Evolutionary conservation across 2,888 invertebrate species (phyloP).

Genomic region (Erebia aethiops): DNA sequence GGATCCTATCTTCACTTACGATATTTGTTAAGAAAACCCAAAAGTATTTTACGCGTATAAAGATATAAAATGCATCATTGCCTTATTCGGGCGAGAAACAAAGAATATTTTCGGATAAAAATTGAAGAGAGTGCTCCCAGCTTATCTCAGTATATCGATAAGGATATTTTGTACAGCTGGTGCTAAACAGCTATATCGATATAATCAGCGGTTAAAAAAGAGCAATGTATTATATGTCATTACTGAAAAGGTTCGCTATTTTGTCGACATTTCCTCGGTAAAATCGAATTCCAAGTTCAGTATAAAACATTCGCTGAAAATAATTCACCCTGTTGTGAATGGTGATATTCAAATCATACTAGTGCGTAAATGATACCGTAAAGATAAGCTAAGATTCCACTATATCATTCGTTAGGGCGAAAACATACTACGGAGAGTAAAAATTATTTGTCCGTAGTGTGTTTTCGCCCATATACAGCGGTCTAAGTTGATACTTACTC

Average conservation of each 20-base stretch:
- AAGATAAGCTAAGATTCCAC: too few relatives aligned
- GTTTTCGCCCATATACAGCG: too few relatives aligned
- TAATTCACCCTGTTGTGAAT: too few relatives aligned
- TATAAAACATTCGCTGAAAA: too few relatives aligned
- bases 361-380: too few relatives aligned
- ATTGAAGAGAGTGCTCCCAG: not conserved
- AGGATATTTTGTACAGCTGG: slow-evolving; percentile 2
- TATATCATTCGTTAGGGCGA: too few relatives aligned
- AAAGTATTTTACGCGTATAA: not conserved
- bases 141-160: not conserved
- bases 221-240: not conserved
- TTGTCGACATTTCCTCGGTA: too few relatives aligned
- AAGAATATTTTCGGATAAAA: slow-evolving; percentile 2
- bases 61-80: slow-evolving; percentile 4
- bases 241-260: not conserved
- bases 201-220: slow-evolving; percentile 1
- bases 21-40: not conserved
- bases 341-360: too few relatives aligned
- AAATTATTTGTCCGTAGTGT: too few relatives aligned
- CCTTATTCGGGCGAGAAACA: slow-evolving; percentile 2
- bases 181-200: slow-evolving; percentile 6
- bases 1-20: not conserved
- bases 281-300: too few relatives aligned
- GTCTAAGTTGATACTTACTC: too few relatives aligned
- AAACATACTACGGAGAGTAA: too few relatives aligned